Evolutionary conservation across 2,888 invertebrate genomes (phyloP), one percentile per base, ranked within the genome.

Genomic region (Timema podura): DNA sequence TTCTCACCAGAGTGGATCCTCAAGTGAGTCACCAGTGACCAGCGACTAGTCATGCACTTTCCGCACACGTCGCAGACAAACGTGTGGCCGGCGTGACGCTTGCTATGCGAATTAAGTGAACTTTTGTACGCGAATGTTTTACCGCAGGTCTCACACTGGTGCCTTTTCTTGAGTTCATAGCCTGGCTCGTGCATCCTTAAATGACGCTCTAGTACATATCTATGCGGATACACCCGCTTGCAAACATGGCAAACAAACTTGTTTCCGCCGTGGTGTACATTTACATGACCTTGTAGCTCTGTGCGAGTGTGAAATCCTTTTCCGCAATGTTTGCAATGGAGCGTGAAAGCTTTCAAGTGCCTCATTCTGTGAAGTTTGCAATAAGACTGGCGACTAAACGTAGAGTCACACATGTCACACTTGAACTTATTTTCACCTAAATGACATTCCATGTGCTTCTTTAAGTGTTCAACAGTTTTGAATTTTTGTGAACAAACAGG

Each of bases 1-100:
- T 74, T 76, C 48, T 71, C 49, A 5, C 74, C 74, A 0, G 74
- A 74, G 72, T 80, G 80, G 0, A 77, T 70, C 68, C 76, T 77
- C 47, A 72, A 67, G 73, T 80, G 80, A 7, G 45, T 16, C 54
- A 78, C 78, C 13, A 77, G 48, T 68, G 76, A 77, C 46, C 79
- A 78, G 11, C 73, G 74, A 44, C 74, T 76, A 10, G 75, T 72
- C 10, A 78, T 71, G 68, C 79, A 70, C 70, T 78, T 79, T 7
- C 74, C 74, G 73, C 79, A 79, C 6, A 79, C 48, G 47, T 79
- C 78, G 72, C 79, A 79, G 5, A 72, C 70, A 66, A 76, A 79
- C 48, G 70, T 73, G 13, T 70, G 13, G 0, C 78, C 78, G 0
- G 76, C 76, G 75, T 79, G 79, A 16, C 78, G 78, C 8, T 77